Conservation (phyloP, 2,113 vertebrate genomes). For the Phodopus roborovskii region DNA sequence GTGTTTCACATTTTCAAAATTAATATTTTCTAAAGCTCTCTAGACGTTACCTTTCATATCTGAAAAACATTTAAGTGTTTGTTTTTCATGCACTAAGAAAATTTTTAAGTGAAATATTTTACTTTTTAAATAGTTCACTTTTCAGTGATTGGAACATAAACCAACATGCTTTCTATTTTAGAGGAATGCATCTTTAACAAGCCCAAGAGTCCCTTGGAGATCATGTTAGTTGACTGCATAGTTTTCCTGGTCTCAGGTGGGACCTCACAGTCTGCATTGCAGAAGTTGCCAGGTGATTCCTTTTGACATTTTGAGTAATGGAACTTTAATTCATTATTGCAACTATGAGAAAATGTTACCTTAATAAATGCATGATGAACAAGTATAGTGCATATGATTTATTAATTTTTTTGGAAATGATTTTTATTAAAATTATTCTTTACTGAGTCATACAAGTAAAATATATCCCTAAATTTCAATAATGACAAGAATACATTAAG, state of each 20-base stretch:
- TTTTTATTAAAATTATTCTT: not conserved
- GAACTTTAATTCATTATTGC: not conserved
- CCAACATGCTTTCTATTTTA: not conserved
- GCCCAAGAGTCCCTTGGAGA: not conserved
- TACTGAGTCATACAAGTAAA: not conserved
- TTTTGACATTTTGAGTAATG: not conserved
- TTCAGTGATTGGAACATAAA: slow-evolving; percentile 2
- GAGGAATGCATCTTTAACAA: not conserved
- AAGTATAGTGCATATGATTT: not conserved
- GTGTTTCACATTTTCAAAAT: not conserved
- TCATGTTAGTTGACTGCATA: not conserved
- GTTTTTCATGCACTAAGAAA: slow-evolving; percentile 4
- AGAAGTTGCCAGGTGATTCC: not conserved
- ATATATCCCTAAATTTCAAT: not conserved
- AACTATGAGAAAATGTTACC: not conserved
- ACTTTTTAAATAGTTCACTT: not conserved
- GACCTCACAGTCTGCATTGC: not conserved
- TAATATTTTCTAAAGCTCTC: not conserved
- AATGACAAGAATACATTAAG: not conserved
- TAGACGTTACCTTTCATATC: slow-evolving; percentile 4
- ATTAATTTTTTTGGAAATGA: not conserved
- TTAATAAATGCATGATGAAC: not conserved
- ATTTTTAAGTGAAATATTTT: slow-evolving; percentile 40
- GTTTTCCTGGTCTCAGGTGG: not conserved
- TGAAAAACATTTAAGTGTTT: slow-evolving; percentile 11